phyloP scores from a whole-genome alignment of 1,140 invertebrate species.

The Calliphora vicina region DNA sequence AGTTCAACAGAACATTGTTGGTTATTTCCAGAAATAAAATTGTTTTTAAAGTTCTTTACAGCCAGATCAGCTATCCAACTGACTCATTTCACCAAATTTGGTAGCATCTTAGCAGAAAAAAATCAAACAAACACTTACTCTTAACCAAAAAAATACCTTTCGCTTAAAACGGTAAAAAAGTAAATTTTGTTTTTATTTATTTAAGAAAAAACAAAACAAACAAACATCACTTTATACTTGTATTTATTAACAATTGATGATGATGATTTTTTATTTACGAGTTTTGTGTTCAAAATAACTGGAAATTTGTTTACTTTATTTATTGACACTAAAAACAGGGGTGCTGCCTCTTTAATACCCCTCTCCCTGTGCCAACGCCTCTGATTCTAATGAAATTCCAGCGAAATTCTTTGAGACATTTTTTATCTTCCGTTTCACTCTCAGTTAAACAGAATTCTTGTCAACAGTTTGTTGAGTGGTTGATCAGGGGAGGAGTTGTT shows the following conservation, averaged over 20 bases:
- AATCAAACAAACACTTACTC: background rate
- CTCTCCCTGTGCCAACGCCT: background rate
- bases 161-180: constrained; percentile 62
- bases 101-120: background rate
- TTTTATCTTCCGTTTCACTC: background rate
- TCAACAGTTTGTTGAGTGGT: background rate
- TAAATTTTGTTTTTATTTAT: constrained; percentile 54
- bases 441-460: constrained; percentile 23
- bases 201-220: background rate
- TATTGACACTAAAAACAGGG: background rate
- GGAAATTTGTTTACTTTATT: constrained; percentile 21
- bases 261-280: background rate
- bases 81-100: background rate
- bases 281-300: constrained; percentile 3
- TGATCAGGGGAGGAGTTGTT: background rate
- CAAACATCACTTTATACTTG: background rate
- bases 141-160: constrained; percentile 46
- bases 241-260: too few relatives aligned
- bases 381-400: constrained; percentile 6
- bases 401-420: constrained; percentile 21
- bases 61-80: background rate
- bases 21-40: background rate
- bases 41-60: background rate
- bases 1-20: background rate
- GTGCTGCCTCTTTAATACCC: background rate